Conservation (phyloP, 2,888 invertebrate genomes). For the Chrysotoxum bicinctum region DNA sequence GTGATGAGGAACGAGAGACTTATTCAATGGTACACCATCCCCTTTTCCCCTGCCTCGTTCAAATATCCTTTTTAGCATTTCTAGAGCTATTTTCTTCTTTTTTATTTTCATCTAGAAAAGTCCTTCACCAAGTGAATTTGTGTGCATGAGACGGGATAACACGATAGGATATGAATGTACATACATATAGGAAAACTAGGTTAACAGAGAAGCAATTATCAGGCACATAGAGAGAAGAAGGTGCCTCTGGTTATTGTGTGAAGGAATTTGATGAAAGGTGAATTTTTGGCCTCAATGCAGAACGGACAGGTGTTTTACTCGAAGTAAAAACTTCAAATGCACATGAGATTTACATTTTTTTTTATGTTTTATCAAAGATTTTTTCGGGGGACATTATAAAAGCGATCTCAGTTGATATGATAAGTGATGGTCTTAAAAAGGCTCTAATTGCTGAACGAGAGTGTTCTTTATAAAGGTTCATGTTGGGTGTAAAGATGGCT, state of each 20-base stretch:
- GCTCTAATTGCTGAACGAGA: not conserved
- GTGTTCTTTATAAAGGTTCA: not conserved
- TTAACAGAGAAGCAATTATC: slow-evolving; percentile 65
- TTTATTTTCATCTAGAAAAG: not conserved
- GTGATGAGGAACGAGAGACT: too few relatives aligned
- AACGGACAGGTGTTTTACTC: slow-evolving; percentile 3
- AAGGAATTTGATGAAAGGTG: slow-evolving; percentile 55
- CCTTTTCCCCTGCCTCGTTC: not conserved
- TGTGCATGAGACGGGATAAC: slow-evolving; percentile 40
- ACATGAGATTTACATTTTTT: not conserved
- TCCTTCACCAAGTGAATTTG: slow-evolving; percentile 34
- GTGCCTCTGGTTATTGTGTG: slow-evolving; percentile 43
- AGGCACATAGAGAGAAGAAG: slow-evolving; percentile 8
- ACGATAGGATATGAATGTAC: slow-evolving; percentile 23
- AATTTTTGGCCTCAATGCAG: slow-evolving; percentile 28
- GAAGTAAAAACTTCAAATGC: slow-evolving; percentile 7
- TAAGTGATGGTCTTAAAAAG: not conserved
- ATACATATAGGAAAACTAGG: slow-evolving; percentile 41
- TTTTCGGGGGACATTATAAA: not conserved
- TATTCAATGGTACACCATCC: not conserved
- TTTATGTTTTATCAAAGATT: not conserved
- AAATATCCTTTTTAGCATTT: not conserved
- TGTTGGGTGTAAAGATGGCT: not conserved
- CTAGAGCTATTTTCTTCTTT: slow-evolving; percentile 5
- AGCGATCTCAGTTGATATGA: not conserved